Evolutionary conservation across 1,140 invertebrate genomes (phyloP).

Genomic region (Ostrea edulis): DNA sequence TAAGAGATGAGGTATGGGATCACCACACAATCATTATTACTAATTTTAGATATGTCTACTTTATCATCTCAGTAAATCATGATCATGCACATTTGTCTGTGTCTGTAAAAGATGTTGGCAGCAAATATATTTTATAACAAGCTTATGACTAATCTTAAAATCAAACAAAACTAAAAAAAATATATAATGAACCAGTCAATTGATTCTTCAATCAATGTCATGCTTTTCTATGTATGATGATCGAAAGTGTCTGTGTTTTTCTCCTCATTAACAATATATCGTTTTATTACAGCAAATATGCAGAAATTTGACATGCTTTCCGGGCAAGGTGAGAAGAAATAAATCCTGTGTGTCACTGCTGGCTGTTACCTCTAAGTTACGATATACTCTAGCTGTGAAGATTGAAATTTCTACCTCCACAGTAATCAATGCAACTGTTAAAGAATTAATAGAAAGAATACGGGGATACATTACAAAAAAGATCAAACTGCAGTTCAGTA

Average conservation of each 20-base stretch:
- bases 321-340: not conserved
- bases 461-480: not conserved
- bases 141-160: too few relatives aligned
- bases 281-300: conserved; percentile 34
- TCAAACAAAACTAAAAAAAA: too few relatives aligned
- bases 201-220: too few relatives aligned
- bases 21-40: too few relatives aligned
- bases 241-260: too few relatives aligned
- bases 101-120: too few relatives aligned
- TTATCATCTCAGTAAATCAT: too few relatives aligned
- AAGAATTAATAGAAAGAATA: not conserved
- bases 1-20: too few relatives aligned
- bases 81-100: too few relatives aligned
- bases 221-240: not conserved
- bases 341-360: not conserved
- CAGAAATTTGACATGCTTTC: conserved; percentile 16
- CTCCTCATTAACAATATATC: not conserved
- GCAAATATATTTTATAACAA: too few relatives aligned
- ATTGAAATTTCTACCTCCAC: not conserved
- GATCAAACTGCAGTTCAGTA: not conserved
- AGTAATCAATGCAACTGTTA: not conserved
- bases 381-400: not conserved
- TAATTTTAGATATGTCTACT: too few relatives aligned
- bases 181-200: too few relatives aligned
- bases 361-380: not conserved